These are phyloP conservation scores for Papilio protenor DNA, from an alignment of 2,888 invertebrate species.

Conservation along the genomic window DNA sequence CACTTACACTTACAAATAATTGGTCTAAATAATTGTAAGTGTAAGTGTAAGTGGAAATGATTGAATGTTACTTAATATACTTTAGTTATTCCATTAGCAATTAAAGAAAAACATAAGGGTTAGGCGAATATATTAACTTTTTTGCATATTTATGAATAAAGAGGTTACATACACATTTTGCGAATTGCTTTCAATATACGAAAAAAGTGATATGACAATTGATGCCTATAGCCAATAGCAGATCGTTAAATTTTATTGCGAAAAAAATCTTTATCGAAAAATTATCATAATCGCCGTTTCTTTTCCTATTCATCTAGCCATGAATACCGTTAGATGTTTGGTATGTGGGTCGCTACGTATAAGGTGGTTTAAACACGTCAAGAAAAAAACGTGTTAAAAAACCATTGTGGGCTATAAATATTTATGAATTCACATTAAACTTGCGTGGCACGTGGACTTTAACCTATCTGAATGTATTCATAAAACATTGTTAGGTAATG, in stretches of 20 bases:
- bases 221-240: not conserved
- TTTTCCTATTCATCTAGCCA: not conserved
- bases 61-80: no score
- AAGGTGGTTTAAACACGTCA: not conserved
- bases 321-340: constrained; percentile 1
- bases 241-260: not conserved
- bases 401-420: not conserved
- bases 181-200: not conserved
- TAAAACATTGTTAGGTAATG: not conserved
- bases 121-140: not conserved
- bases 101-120: constrained; percentile 1
- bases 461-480: not conserved
- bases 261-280: not conserved
- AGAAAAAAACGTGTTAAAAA: not conserved
- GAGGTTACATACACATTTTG: not conserved
- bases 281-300: constrained; percentile 3
- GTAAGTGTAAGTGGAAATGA: no score
- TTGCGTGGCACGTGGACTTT: constrained; percentile 8
- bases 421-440: constrained; percentile 13
- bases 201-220: not conserved
- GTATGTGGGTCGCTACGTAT: not conserved
- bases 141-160: not conserved
- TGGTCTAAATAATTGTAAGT: not conserved
- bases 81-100: not conserved
- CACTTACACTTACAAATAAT: no score